Evolutionary conservation across 30 jellyfish, hydroid and myxozoan species (phyloP).

Genomic region (Sanderia malayensis): DNA sequence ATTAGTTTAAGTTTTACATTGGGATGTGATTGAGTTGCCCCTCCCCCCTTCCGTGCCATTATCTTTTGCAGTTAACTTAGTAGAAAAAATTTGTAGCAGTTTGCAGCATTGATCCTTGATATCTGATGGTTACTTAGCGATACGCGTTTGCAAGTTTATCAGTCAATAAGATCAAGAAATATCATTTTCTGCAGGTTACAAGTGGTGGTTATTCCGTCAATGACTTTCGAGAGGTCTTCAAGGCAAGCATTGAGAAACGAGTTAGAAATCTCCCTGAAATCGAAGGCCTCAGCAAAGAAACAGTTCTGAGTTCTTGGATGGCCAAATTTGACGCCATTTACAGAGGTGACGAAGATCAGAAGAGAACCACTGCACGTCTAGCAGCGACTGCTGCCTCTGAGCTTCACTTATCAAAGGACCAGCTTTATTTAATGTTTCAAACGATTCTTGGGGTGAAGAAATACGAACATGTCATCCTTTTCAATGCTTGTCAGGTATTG

Average conservation of each 20-base stretch:
- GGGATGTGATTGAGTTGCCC: too few relatives aligned
- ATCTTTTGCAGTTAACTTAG: too few relatives aligned
- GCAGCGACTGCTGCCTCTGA: constrained; percentile 99
- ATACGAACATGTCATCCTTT: constrained; percentile 85
- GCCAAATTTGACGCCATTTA: constrained; percentile 98
- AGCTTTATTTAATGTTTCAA: constrained; percentile 89
- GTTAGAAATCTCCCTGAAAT: constrained; percentile 93
- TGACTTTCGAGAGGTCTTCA: constrained; percentile 93
- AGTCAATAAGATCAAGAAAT: too few relatives aligned
- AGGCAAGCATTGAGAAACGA: constrained; percentile 85
- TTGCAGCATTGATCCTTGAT: too few relatives aligned
- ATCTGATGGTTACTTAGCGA: too few relatives aligned
- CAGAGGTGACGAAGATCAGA: constrained; percentile 98
- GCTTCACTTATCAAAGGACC: constrained; percentile 86
- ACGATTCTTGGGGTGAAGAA: constrained; percentile 76
- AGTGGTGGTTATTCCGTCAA: constrained; percentile 98
- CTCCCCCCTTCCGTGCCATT: too few relatives aligned
- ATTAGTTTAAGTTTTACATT: too few relatives aligned
- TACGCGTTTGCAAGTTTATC: too few relatives aligned
- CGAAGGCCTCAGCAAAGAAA: constrained; percentile 96
- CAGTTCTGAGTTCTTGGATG: constrained; percentile 99
- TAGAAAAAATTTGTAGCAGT: too few relatives aligned
- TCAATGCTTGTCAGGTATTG: constrained; percentile 94
- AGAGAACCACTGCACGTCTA: constrained; percentile 85
- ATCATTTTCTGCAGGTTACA: constrained; percentile 47